Evolutionary conservation across 2,888 invertebrate species (phyloP), one percentile per base, ranked within the genome.

Genomic region (Drosophila leonis): DNA sequence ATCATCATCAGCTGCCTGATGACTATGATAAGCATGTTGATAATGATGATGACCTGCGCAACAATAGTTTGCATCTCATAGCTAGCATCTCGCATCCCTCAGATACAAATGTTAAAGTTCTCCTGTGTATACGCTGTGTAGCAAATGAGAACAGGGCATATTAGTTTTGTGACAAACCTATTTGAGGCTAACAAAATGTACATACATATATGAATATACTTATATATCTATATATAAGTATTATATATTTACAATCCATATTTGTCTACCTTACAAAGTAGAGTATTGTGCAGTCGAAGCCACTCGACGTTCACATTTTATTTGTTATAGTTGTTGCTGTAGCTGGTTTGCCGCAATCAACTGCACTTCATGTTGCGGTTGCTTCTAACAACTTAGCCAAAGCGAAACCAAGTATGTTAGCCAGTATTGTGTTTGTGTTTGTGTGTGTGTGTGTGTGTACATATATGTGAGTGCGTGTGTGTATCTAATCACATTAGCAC

Each of bases 311-410:
- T 10, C 15, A 24, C 2, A 9, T 33, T 29, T 27, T 52, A 29
- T 29, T 37, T 49, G 44, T 4, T 41, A 10, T 35, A 44, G 37
- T 57, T 54, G 41, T 41, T 63, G 33, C 24, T 62, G 48, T 29
- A 33, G 75, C 41, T 75, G 78, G 78, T 69, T 75, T 60, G 84
- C 87, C 89, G 87, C 87, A 87, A 90, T 87, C 90, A 87, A 90
- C 84, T 88, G 87, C 90, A 87, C 87, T 89, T 73, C 90, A 90
- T 90, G 87, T 87, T 90, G 90, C 65, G 89, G 90, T 83, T 86
- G 69, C 63, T 67, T 64, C 65, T 49, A 69, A 72, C 74, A 75
- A 82, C 79, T 86, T 72, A 60, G 72, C 80, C 62, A 75, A 75
- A 48, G 49, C 57, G 42, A 44, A 51, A 6, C n/a, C 46, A 61